Base-by-base conservation (phyloP, 30 jellyfish, hydroid and myxozoan genomes). In the Chrysaora quinquecirrha region DNA sequence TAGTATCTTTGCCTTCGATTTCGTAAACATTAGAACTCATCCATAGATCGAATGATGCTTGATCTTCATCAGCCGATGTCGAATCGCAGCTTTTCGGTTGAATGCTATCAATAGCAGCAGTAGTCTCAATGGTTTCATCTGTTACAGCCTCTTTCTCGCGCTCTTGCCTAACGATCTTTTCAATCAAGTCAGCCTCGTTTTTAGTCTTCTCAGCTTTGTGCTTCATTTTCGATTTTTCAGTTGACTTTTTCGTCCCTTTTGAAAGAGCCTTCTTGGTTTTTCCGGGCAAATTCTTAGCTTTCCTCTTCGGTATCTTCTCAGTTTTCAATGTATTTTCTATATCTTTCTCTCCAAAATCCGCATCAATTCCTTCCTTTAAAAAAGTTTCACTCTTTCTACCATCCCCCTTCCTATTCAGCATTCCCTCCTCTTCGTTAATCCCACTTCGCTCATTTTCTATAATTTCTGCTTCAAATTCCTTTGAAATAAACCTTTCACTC, bases 91-190 rank as follows among this genome's bases (percentile, higher is more conserved):
- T 75, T 18, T 82, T 82, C 25, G 33, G 61, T 34, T 82, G 92
- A 14, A 82, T 82, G 58, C 92, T 82, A 28, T 70, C 84, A 19
- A 82, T 82, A 22, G 92, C 92, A n/a, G 92, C 92, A n/a, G 85
- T 82, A 11, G 92, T 82, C 46, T 82, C 92, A 1, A 12, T 30
- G 25, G 49, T 30, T 28, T 63, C 49, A 16, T 63, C 49, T 9
- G 75, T 27, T 1, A 28, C 47, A 28, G 27, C 34, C 34, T 33
- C 74, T 25, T 62, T 23, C 12, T 62, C 74, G 25, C 12, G 74
- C 70, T 56, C 31, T 56, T 18, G 21, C 61, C 19, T 19, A 47
- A 20, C 71, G 12, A 4, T 63, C 75, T 63, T 63, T 48, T 25
- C 75, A 11, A 23, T 30, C 3, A 19, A 27, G 4, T 38, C 30